Evolutionary conservation across 2,888 invertebrate species (phyloP), one percentile per base, ranked within the genome.

Genomic region (Pyrrhosoma nymphula): DNA sequence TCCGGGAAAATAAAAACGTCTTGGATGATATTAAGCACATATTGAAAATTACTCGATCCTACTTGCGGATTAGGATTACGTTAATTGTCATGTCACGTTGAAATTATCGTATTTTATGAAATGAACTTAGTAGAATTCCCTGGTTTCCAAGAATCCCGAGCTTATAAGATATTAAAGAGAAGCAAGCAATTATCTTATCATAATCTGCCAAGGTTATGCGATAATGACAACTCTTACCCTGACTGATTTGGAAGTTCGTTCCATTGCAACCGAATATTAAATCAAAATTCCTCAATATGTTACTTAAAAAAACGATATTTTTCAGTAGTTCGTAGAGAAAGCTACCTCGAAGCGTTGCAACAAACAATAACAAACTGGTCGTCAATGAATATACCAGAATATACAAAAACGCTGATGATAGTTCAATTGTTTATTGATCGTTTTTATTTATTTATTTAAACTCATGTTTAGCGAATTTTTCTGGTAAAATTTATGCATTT

Each of bases 351-450:
- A 47, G 47, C 47, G 8, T 47, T 47, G 47, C 8, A 47, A 47
- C 47, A 47, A 47, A 47, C 47, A 47, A 47, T 47, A 47, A 47
- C 82, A 82, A 75, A n/a, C 93, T 47, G 20, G n/a, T 56, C 35
- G n/a, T 69, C 47, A n/a, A 47, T 35, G 23, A 69, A 60, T 18
- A 63, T 63, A 63, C 63, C 16, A 20, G 60, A 60, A 69, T 93
- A 93, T 14, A 16, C 3, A 1, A 75, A 69, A 69, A 93, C 93
- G 93, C 93, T 69, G 35, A 47, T 16, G 39, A 16, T 47, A 26
- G 47, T 69, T 93, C 93, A 93, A 69, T 93, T 93, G 93, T 93
- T 93, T 93, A 93, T 93, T 93, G 93, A 93, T 93, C 93, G 69
- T 47, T 47, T 93, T 26, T 75, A 63, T 93, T 69, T 75, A 18